Percentiles rank a stretch among this genome's conserved stretches.
These are phyloP conservation scores for Perizoma affinitatum DNA, from an alignment of 2,888 invertebrate species.

Conservation along the genomic window DNA sequence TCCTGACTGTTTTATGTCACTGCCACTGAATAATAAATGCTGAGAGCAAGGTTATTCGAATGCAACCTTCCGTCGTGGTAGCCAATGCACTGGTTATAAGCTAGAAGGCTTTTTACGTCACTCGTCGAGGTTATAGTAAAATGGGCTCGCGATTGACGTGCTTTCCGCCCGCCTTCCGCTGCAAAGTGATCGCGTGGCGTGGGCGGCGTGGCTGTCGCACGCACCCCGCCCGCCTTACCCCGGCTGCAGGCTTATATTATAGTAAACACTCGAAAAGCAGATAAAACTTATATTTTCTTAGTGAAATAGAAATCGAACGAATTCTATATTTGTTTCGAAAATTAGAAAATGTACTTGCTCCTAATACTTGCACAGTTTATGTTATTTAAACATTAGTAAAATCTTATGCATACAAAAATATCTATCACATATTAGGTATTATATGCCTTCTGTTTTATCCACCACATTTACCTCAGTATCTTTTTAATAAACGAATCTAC, in stretches of 20 bases:
- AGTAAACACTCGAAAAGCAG: conserved; percentile 55
- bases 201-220: conserved; percentile 72
- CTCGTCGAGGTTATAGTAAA: conserved; percentile 71
- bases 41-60: conserved; percentile 66
- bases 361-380: too few relatives aligned
- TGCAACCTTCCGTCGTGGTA: conserved; percentile 29
- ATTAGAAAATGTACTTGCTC: too few relatives aligned
- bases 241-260: conserved; percentile 63
- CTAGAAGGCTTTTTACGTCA: conserved; percentile 68
- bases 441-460: too few relatives aligned
- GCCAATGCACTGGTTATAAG: conserved; percentile 47
- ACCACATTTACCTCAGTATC: too few relatives aligned
- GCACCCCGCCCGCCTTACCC: conserved; percentile 51
- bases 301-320: too few relatives aligned
- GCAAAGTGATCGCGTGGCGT: conserved; percentile 79
- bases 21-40: conserved; percentile 81
- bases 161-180: conserved; percentile 67
- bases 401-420: too few relatives aligned
- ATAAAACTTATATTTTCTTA: conserved; percentile 43
- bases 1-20: conserved; percentile 73
- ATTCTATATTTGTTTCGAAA: too few relatives aligned
- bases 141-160: conserved; percentile 61
- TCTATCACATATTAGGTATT: too few relatives aligned
- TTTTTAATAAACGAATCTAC: too few relatives aligned
- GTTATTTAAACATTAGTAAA: too few relatives aligned